A percentile compares a stretch with the other conserved stretches of the same genome.
These are phyloP conservation scores for Gobionotothen gibberifrons DNA, from an alignment of 2,797 vertebrate species.

Conservation along the genomic window DNA sequence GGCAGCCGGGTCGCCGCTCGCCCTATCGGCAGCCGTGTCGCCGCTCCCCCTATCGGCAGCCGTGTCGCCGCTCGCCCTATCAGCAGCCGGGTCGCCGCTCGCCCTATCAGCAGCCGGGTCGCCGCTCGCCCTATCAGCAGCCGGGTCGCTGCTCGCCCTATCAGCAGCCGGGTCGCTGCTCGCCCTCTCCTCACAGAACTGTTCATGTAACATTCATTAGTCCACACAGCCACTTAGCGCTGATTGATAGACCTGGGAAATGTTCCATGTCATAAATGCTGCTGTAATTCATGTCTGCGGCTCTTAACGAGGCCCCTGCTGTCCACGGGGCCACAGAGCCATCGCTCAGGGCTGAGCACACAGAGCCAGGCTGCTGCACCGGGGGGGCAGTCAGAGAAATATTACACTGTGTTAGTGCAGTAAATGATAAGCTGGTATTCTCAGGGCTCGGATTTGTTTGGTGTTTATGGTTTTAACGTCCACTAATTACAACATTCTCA, in stretches of 20 bases:
- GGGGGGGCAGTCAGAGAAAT: not conserved
- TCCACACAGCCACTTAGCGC: not conserved
- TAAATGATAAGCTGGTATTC: not conserved
- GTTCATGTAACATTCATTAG: not conserved
- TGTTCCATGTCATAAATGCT: not conserved
- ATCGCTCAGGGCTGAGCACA: slow-evolving; percentile 2
- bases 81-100: not conserved
- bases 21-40: not conserved
- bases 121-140: not conserved
- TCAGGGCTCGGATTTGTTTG: slow-evolving; percentile 3
- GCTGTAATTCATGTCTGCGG: slow-evolving; percentile 6
- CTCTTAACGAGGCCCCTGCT: slow-evolving; percentile 16
- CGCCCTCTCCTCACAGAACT: not conserved
- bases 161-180: not conserved
- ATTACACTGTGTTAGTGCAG: not conserved
- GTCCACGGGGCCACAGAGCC: not conserved
- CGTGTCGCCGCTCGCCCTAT: not conserved
- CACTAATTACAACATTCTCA: not conserved
- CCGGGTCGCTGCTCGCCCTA: not conserved
- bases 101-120: not conserved
- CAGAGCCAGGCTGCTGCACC: slow-evolving; percentile 1
- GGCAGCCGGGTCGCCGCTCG: no score
- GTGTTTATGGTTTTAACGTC: slow-evolving; percentile 3
- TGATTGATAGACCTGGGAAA: slow-evolving; percentile 15
- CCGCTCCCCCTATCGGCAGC: not conserved